These are phyloP conservation scores for Cuculus canorus DNA, from an alignment of 2,797 vertebrate species.

Conservation along the genomic window DNA sequence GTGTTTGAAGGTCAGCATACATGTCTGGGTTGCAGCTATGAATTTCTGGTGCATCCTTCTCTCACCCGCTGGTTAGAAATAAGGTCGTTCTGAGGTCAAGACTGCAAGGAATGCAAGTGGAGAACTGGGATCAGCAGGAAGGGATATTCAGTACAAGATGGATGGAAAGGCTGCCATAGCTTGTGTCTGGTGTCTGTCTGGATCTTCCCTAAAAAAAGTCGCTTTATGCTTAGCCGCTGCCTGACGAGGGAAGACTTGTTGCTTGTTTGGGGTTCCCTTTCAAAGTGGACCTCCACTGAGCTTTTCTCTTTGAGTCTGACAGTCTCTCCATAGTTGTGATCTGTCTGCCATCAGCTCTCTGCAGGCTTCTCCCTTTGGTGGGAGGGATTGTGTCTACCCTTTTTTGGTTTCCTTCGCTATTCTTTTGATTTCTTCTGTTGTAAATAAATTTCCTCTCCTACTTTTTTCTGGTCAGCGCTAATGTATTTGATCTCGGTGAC, in stretches of 20 bases:
- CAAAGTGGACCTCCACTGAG: not conserved
- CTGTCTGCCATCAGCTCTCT: not conserved
- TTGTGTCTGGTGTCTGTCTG: not conserved
- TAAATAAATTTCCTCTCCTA: not conserved
- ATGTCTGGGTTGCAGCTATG: rapidly evolving
- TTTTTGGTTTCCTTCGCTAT: not conserved
- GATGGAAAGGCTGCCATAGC: not conserved
- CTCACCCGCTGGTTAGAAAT: not conserved
- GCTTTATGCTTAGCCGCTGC: not conserved
- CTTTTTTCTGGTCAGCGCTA: not conserved
- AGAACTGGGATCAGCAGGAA: not conserved
- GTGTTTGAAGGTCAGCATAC: not conserved
- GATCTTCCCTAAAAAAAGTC: not conserved
- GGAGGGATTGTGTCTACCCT: not conserved
- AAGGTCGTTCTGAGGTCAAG: not conserved
- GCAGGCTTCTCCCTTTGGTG: not conserved
- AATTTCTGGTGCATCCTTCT: not conserved
- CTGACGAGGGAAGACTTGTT: not conserved
- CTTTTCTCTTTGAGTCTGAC: not conserved
- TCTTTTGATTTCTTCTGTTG: not conserved
- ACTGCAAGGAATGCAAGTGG: not conserved
- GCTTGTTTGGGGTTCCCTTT: not conserved
- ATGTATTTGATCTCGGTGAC: not conserved
- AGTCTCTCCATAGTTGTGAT: not conserved
- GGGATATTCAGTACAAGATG: not conserved